These are phyloP conservation scores for Stenotaenia linearis DNA, from an alignment of 2,888 invertebrate species.

Conservation along the genomic window DNA sequence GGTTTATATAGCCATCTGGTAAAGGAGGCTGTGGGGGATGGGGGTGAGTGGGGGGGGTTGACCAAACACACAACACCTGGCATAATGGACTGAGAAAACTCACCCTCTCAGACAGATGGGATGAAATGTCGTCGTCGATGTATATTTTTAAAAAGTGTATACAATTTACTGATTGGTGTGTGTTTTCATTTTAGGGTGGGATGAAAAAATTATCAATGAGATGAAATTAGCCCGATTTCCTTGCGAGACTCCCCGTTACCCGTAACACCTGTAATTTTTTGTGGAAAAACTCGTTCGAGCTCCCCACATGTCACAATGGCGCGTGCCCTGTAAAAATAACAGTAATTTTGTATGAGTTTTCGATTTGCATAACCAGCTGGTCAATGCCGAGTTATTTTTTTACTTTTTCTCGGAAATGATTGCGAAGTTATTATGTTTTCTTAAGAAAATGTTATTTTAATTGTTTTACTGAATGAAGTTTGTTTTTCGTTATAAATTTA, in stretches of 20 bases:
- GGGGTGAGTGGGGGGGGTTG: not conserved
- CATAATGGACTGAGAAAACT: conserved; percentile 16
- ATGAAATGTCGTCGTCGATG: conserved; percentile 14
- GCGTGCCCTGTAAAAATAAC: not conserved
- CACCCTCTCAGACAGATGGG: conserved; percentile 24
- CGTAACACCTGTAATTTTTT: conserved; percentile 12
- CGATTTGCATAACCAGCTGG: conserved; percentile 6
- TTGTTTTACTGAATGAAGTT: not conserved
- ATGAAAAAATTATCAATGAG: not conserved
- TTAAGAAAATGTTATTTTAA: not conserved
- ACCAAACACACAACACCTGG: conserved; percentile 24
- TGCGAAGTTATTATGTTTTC: too few species aligned
- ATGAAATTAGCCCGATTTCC: conserved; percentile 1
- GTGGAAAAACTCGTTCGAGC: conserved; percentile 2
- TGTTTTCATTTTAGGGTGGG: not conserved
- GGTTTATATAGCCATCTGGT: not conserved
- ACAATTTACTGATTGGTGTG: not conserved
- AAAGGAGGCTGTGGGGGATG: not conserved
- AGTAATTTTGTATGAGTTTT: not conserved
- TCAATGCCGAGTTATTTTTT: not conserved
- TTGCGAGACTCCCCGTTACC: not conserved
- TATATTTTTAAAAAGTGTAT: conserved; percentile 13
- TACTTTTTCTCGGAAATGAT: not conserved
- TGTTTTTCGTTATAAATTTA: too few species aligned
- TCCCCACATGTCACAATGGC: conserved; percentile 23